Evolutionary conservation across 2,797 vertebrate genomes (phyloP).

Genomic region (Phataginus tricuspis): DNA sequence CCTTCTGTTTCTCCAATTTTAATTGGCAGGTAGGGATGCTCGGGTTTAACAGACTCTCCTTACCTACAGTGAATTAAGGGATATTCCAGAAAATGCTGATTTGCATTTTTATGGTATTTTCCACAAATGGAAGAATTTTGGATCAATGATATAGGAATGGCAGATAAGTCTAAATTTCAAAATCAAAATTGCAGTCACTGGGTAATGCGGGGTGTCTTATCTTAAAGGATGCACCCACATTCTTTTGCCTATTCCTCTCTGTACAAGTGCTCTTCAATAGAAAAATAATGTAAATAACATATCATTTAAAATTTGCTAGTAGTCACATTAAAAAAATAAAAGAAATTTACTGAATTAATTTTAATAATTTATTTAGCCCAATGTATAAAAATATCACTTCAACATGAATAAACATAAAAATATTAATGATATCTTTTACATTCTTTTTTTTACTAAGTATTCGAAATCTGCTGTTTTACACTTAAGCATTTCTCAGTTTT

Average conservation of each 20-base stretch:
- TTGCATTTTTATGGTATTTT: neutral
- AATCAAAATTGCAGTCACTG: neutral
- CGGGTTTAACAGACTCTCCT: neutral
- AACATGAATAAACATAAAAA: neutral
- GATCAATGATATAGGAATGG: neutral
- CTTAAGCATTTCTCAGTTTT: neutral
- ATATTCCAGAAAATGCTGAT: neutral
- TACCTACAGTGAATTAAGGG: neutral
- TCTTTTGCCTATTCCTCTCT: neutral
- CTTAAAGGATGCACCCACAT: neutral
- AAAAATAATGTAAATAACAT: neutral
- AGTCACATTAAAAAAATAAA: neutral
- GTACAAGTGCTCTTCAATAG: neutral
- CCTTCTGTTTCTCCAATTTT: slow-evolving; percentile 1
- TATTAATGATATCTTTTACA: neutral
- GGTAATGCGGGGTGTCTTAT: neutral
- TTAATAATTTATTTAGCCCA: neutral
- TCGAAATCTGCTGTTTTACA: slow-evolving; percentile 5
- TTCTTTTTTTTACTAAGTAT: neutral
- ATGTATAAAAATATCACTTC: neutral
- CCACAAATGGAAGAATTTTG: neutral
- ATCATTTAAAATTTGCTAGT: neutral
- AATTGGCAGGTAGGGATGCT: neutral
- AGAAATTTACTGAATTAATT: neutral
- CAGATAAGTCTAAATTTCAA: slow-evolving; percentile 6